These are phyloP conservation scores for western clawed frog (Xenopus tropicalis) DNA, from an alignment of 2,113 vertebrate species.

Conservation along the genomic window DNA sequence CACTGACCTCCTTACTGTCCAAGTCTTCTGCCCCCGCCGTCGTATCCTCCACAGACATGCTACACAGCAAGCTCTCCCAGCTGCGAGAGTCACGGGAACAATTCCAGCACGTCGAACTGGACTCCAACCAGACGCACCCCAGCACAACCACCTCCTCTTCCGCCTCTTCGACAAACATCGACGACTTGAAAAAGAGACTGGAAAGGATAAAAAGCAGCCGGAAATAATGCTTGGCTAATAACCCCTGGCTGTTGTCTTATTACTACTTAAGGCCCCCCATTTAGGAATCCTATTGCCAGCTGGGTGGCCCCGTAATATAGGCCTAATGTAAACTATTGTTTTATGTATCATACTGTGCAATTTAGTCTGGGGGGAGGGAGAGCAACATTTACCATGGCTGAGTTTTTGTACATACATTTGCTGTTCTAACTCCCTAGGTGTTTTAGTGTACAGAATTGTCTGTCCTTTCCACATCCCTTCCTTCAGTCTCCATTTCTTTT, in stretches of 20 bases:
- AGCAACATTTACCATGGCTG: conserved; percentile 60
- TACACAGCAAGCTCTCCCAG: conserved; percentile 96
- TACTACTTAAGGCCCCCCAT: conserved; percentile 60
- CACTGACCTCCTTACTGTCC: conserved; percentile 80
- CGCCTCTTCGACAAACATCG: conserved; percentile 79
- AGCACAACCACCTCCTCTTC: conserved; percentile 73
- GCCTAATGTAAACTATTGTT: conserved; percentile 65
- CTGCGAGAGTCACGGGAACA: conserved; percentile 93
- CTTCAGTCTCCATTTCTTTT: conserved; percentile 52
- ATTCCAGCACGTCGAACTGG: conserved; percentile 82
- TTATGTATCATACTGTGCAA: conserved; percentile 68
- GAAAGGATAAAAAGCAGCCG: conserved; percentile 98
- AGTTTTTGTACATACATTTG: conserved; percentile 73
- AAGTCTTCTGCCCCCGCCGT: conserved; percentile 80
- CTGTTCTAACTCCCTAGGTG: conserved; percentile 62
- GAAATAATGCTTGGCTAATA: conserved; percentile 67
- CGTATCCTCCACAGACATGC: conserved; percentile 96
- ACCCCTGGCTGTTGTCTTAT: conserved; percentile 46
- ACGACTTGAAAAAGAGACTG: conserved; percentile 98
- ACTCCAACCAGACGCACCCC: conserved; percentile 76
- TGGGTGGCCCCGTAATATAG: conserved; percentile 56
- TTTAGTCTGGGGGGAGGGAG: conserved; percentile 53
- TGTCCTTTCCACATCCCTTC: conserved; percentile 49
- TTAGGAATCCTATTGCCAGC: conserved; percentile 4
- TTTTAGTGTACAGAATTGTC: conserved; percentile 78